A percentile compares a stretch with the other conserved stretches of the same genome.
phyloP scores from a whole-genome alignment of 2,888 invertebrate species.

The Cataglyphis livida region DNA sequence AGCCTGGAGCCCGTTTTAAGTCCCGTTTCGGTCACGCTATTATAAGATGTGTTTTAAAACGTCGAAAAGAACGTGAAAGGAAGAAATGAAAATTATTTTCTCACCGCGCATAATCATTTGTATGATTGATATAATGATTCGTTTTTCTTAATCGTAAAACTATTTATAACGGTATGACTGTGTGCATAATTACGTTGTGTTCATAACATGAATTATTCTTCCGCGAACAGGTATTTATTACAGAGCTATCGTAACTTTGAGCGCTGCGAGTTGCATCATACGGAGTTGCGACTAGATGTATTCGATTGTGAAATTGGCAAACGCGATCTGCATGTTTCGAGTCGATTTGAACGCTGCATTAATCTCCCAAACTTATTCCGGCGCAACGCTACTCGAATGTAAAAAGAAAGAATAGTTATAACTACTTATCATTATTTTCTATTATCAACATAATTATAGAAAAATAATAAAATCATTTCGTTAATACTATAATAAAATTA shows the following conservation, averaged over 20 bases:
- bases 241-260: background rate
- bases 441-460: background rate
- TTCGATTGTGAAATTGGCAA: slow-evolving; percentile 40
- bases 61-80: background rate
- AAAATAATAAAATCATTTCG: background rate
- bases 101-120: background rate
- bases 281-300: slow-evolving; percentile 12
- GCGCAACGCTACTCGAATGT: background rate
- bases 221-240: background rate
- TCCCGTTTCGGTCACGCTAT: slow-evolving; percentile 15
- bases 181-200: background rate
- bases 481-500: background rate
- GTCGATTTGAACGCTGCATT: slow-evolving; percentile 17
- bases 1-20: background rate
- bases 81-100: background rate
- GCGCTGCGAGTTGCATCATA: background rate
- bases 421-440: background rate
- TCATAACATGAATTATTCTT: background rate
- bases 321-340: slow-evolving; percentile 23
- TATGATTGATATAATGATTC: background rate
- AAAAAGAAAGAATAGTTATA: slow-evolving; percentile 17
- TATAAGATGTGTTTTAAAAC: background rate
- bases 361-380: slow-evolving; percentile 6
- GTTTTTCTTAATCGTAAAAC: background rate
- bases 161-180: background rate